Conservation (phyloP, 2,888 invertebrate genomes). For the Mermis nigrescens region DNA sequence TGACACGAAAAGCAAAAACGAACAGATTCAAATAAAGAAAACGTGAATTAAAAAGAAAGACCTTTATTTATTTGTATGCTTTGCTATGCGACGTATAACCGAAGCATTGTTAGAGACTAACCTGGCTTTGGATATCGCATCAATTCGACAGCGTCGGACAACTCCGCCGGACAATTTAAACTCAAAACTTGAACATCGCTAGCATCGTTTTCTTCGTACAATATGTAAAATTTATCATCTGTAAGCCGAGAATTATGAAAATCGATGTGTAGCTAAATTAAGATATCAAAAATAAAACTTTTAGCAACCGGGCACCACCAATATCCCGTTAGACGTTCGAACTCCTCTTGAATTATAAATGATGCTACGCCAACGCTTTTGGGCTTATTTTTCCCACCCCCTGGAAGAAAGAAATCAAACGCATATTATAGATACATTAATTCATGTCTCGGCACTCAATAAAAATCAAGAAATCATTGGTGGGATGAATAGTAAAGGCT, state of each 20-base stretch:
- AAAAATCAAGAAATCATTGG: too few species aligned
- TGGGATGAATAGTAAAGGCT: too few species aligned
- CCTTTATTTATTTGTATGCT: too few species aligned
- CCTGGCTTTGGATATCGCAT: slow-evolving; percentile 24
- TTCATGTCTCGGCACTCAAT: too few species aligned
- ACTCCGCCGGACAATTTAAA: slow-evolving; percentile 17
- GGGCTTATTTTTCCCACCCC: neutral
- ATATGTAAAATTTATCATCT: slow-evolving; percentile 31
- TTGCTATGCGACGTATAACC: too few species aligned
- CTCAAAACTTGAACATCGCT: slow-evolving; percentile 70
- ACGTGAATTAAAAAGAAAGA: too few species aligned
- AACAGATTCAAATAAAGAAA: too few species aligned
- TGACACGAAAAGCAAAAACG: too few species aligned
- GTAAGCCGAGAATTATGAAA: neutral
- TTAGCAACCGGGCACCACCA: slow-evolving; percentile 73
- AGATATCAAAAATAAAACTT: neutral
- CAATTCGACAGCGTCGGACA: slow-evolving; percentile 5
- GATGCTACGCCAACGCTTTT: slow-evolving; percentile 58
- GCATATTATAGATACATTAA: too few species aligned
- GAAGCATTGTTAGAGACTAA: too few species aligned
- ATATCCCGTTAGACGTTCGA: slow-evolving; percentile 80
- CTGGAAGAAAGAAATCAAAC: too few species aligned
- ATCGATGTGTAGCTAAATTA: neutral
- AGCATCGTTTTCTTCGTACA: slow-evolving; percentile 44
- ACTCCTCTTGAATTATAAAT: slow-evolving; percentile 95